Conservation (phyloP, 2,888 invertebrate species). For the Calephelis perditalis region DNA sequence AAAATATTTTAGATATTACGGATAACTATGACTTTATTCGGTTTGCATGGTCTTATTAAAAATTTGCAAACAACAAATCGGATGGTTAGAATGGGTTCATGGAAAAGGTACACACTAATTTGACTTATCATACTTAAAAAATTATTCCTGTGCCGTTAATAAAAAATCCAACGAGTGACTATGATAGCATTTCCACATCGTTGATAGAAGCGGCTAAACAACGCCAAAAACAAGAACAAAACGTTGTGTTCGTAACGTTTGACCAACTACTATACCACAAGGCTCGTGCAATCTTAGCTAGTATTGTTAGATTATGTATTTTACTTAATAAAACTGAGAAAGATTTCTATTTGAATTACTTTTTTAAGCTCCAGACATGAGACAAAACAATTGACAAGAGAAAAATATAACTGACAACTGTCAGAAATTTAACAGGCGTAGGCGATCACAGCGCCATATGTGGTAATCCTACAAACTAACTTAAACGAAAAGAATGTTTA, state of each 20-base stretch:
- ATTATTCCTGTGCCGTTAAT: conserved; percentile 18
- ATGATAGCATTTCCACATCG: conserved; percentile 38
- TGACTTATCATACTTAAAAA: background rate
- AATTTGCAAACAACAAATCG: conserved; percentile 30
- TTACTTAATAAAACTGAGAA: no score
- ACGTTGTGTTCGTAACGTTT: conserved; percentile 37
- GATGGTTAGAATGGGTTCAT: conserved; percentile 4
- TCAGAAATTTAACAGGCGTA: no score
- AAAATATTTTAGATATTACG: conserved; percentile 32
- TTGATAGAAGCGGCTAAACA: conserved; percentile 30
- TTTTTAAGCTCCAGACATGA: no score
- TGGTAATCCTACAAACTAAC: no score
- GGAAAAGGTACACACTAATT: background rate
- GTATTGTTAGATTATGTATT: background rate
- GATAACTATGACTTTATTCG: conserved; percentile 29
- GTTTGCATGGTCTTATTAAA: conserved; percentile 35
- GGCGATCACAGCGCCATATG: no score
- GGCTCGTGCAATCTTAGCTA: conserved; percentile 39
- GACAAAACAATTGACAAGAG: background rate
- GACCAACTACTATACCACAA: conserved; percentile 42
- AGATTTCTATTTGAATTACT: no score
- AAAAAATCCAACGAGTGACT: conserved; percentile 31
- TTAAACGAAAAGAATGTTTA: no score
- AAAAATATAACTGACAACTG: no score
- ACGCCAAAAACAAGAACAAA: conserved; percentile 26